Evolutionary conservation across 2,888 invertebrate species (phyloP), one percentile per base, ranked within the genome.

Genomic region (Cephus pulcher): DNA sequence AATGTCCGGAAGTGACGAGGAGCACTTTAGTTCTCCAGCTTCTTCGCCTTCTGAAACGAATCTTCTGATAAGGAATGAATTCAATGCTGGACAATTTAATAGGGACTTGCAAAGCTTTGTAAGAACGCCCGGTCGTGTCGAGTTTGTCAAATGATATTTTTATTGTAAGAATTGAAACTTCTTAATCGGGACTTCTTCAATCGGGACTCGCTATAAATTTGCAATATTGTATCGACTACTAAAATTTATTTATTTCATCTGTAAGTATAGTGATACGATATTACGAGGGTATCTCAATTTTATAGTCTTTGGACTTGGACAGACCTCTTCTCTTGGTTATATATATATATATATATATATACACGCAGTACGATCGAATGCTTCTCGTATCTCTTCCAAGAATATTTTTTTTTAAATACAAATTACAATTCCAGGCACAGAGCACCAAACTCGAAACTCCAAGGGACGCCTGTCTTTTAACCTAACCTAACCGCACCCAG

Each of bases 371-470:
- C 77, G 32, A 30, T 79, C 79, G 81, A 81, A 84, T 84, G 84
- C 81, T 80, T 78, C 75, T 69, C 68, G 78, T 56, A 79, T 82
- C 82, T 84, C 80, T 84, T 84, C 82, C 78, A 69, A 76, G 84
- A 83, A 84, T 80, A 79, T 80, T 9, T 56, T 23, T 56, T 76
- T 79, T 79, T 82, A 79, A 77, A n/a, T 69, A 73, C 34, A 80
- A 83, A 84, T 84, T 84, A 81, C 80, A 78, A 84, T 84, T 84
- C 84, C 80, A 83, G 76, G 80, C 83, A 83, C 81, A 84, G 76
- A 68, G 40, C 80, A 30, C 82, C 82, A 82, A 84, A 80, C 81
- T 83, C 81, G 83, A 84, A 84, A 84, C 82, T 82, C 76, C 79
- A 82, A 81, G 81, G 78, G 71, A 32, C 71, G 71, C 71, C 12